Evolutionary conservation across 2,113 vertebrate species (phyloP), one percentile per base, ranked within the genome.

Genomic region (Casuarius casuarius): DNA sequence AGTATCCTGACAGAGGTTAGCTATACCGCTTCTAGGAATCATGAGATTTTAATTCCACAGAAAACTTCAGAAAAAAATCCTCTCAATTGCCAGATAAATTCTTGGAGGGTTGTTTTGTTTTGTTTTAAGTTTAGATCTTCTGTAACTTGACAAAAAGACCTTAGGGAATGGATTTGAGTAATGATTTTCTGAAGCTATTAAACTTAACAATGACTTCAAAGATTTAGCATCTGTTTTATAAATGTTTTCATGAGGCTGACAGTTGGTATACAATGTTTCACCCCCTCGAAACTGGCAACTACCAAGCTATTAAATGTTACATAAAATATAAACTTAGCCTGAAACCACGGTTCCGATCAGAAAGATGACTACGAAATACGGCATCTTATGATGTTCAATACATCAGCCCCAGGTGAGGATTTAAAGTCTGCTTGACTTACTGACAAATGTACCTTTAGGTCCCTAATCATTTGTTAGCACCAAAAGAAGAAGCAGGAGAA

Each of bases 191-290:
- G 84, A 96, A 97, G 89, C 81, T 94, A 95, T 97, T 97, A 96
- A 96, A 97, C 84, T 94, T 94, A 94, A 96, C 94, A 96, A 97
- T 96, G 92, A 89, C 95, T 96, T 97, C 96, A 96, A 97, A 97
- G 96, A 97, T 92, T 85, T 62, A 95, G 97, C 94, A 94, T 96
- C 95, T 95, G 94, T 91, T 96, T 96, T 93, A 94, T 82, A 93
- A 96, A 96, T 72, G 84, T 91, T 94, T 44, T 68, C 95, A 96
- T 94, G 94, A 94, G 92, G 94, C 84, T 94, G 86, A 93, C 94
- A 95, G 94, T 97, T 94, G 94, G 95, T 89, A 94, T 89, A 96
- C 94, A 94, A 9, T 28, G 52, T 74, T 94, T 96, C 84, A 92
- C 87, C 89, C 86, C 40, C 3, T 28, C 94, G 77, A 77, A 92